phyloP scores from a whole-genome alignment of 2,888 invertebrate genomes.

The Sinohyriopsis cumingii region DNA sequence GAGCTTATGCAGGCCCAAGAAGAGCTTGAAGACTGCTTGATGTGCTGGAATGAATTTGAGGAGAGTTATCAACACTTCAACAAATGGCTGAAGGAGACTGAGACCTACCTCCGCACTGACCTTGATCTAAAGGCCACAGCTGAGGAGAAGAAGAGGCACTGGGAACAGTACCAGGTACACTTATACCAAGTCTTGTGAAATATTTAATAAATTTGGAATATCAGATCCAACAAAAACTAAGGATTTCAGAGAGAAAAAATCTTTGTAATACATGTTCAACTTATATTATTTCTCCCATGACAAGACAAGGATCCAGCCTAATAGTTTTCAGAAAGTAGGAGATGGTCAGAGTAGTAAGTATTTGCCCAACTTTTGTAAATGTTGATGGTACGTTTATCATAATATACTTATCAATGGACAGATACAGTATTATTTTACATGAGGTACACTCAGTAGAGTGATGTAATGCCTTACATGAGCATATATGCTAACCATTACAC shows the following conservation, averaged over 20 bases:
- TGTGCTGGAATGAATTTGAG: conserved; percentile 94
- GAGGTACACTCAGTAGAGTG: too few species aligned
- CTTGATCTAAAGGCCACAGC: conserved; percentile 87
- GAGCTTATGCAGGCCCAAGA: conserved; percentile 61
- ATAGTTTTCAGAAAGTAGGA: not conserved
- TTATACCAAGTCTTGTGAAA: too few species aligned
- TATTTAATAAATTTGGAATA: not conserved
- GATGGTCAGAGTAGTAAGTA: not conserved
- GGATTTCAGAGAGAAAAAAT: not conserved
- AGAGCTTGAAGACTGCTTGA: conserved; percentile 82
- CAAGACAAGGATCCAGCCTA: not conserved
- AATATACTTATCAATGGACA: not conserved
- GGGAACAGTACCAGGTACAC: conserved; percentile 89
- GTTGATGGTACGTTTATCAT: not conserved
- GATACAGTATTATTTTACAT: too few species aligned
- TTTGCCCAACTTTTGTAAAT: not conserved
- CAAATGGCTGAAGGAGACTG: conserved; percentile 89
- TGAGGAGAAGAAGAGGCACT: conserved; percentile 92
- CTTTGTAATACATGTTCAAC: conserved; percentile 1
- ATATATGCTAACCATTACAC: too few species aligned
- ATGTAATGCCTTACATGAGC: too few species aligned
- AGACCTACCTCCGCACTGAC: conserved; percentile 84
- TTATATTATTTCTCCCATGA: not conserved
- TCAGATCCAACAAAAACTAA: too few species aligned
- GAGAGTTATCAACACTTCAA: conserved; percentile 86